Percentiles rank a stretch among this genome's conserved stretches.
phyloP scores from a whole-genome alignment of 2,888 invertebrate genomes.

The Matsumyia berberina region DNA sequence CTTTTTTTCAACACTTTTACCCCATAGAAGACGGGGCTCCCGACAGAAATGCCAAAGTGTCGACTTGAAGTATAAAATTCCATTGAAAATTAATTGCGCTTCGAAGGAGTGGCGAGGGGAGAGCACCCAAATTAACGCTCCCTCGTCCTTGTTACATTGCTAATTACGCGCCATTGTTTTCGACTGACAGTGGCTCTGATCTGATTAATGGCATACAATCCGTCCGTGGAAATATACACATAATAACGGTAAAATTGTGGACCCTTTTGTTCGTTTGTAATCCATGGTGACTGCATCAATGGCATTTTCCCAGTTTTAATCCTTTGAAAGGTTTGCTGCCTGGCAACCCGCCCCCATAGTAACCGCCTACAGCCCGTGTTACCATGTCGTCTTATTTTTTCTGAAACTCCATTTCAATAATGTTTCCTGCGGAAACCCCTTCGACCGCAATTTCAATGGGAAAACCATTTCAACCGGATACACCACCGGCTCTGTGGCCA shows the following conservation, averaged over 20 bases:
- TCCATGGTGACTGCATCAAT: not conserved
- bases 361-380: not conserved
- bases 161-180: conserved; percentile 33
- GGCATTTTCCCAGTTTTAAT: conserved; percentile 1
- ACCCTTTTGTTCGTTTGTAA: not conserved
- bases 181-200: conserved; percentile 15
- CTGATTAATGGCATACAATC: conserved; percentile 35
- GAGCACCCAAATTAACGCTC: conserved; percentile 15
- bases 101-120: not conserved
- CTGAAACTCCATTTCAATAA: not conserved
- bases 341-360: not conserved
- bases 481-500: not conserved
- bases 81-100: conserved; percentile 23
- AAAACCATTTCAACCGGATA: conserved; percentile 20
- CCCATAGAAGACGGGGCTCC: not conserved
- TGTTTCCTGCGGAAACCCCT: not conserved
- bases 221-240: not conserved
- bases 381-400: not conserved
- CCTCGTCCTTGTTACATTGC: not conserved
- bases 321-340: not conserved
- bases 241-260: conserved; percentile 24
- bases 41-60: not conserved
- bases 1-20: too few relatives aligned
- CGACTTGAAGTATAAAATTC: conserved; percentile 13
- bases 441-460: conserved; percentile 1